Conservation (phyloP, 1,140 invertebrate species). For the Tetranychus cinnabarinus region DNA sequence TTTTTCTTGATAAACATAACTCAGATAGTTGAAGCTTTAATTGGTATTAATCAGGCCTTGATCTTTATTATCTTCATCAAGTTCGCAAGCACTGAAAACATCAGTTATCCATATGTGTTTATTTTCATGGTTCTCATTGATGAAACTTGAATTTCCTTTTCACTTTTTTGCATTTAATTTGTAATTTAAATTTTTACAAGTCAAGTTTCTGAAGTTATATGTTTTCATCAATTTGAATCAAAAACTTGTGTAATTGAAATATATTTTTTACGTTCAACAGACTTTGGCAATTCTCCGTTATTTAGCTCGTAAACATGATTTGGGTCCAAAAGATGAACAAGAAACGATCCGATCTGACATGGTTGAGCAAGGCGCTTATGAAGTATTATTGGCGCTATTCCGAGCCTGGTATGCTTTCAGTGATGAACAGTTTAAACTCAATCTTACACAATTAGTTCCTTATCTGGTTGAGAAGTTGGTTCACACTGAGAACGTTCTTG, state of each 20-base stretch:
- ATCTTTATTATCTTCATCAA: too few relatives aligned
- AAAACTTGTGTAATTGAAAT: not conserved
- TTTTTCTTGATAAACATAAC: not conserved
- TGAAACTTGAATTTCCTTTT: too few relatives aligned
- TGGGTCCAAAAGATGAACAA: constrained; percentile 20
- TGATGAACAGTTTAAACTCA: not conserved
- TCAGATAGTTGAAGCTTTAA: not conserved
- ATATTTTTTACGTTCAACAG: not conserved
- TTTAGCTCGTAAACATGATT: constrained; percentile 20
- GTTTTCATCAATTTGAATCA: not conserved
- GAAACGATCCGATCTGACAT: constrained; percentile 24
- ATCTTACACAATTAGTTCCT: not conserved
- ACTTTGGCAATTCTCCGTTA: constrained; percentile 25
- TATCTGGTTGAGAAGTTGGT: not conserved
- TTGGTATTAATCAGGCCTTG: not conserved
- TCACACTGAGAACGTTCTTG: not conserved
- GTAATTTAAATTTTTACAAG: too few relatives aligned
- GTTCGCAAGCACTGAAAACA: too few relatives aligned
- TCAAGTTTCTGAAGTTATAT: too few relatives aligned
- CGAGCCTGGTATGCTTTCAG: not conserved
- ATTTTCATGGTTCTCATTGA: too few relatives aligned
- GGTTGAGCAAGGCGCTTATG: constrained; percentile 18
- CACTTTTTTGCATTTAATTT: too few relatives aligned
- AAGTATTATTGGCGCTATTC: not conserved
- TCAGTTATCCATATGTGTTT: too few relatives aligned